Evolutionary conservation across 2,888 invertebrate species (phyloP).

Genomic region (Eupithecia subfuscata): DNA sequence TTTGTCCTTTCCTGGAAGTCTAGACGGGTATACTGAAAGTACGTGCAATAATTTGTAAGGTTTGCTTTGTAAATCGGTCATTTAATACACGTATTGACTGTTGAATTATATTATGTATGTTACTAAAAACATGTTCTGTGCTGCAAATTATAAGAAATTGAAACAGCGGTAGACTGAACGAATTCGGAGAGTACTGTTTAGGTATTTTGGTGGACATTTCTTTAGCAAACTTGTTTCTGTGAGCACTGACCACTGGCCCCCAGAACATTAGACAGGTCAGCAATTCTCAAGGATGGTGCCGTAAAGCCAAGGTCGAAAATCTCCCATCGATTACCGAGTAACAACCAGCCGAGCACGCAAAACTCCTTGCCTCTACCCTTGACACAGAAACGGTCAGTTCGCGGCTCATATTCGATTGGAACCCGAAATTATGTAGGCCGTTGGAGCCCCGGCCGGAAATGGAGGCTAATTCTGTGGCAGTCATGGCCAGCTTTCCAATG

Average conservation of each 20-base stretch:
- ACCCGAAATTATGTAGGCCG: slow-evolving; percentile 73
- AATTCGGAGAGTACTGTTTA: not conserved
- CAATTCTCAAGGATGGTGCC: slow-evolving; percentile 70
- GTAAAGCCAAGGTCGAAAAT: slow-evolving; percentile 78
- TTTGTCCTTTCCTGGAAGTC: slow-evolving; percentile 6
- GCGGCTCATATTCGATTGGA: slow-evolving; percentile 55
- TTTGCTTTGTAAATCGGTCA: not conserved
- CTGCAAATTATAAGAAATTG: not conserved
- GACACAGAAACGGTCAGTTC: slow-evolving; percentile 77
- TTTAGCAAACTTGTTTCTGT: not conserved
- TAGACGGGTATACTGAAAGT: not conserved
- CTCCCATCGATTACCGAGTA: slow-evolving; percentile 76
- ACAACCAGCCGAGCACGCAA: slow-evolving; percentile 71
- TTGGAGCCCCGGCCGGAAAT: slow-evolving; percentile 64
- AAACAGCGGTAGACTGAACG: not conserved
- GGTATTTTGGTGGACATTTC: not conserved
- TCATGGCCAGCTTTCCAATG: slow-evolving; percentile 38
- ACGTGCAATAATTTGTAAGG: not conserved
- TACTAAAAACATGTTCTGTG: not conserved
- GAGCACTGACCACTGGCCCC: slow-evolving; percentile 50
- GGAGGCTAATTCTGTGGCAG: slow-evolving; percentile 47
- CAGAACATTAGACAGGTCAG: slow-evolving; percentile 68
- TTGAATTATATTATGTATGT: not conserved
- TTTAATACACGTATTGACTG: not conserved
- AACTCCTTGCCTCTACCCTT: slow-evolving; percentile 75